A percentile compares a stretch with the other conserved stretches of the same genome.
Evolutionary conservation across 2,888 invertebrate genomes (phyloP).

Genomic region (Anticlea derivata): DNA sequence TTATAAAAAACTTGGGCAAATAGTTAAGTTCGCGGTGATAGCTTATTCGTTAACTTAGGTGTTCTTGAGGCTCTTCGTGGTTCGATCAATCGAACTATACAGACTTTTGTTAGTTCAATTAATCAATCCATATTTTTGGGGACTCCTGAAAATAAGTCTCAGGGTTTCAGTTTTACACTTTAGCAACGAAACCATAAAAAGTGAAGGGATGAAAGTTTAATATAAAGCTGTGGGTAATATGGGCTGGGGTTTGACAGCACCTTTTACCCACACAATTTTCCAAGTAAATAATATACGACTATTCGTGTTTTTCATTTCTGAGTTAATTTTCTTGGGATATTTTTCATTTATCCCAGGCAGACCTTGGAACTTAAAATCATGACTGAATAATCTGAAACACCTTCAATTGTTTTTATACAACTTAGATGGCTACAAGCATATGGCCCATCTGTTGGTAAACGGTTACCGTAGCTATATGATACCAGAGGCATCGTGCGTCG

Average conservation of each 20-base stretch:
- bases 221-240: constrained; percentile 9
- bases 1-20: no score
- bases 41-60: no score
- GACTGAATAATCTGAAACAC: neutral
- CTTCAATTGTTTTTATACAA: neutral
- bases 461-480: no score
- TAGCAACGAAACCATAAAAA: neutral
- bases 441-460: no score
- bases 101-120: no score
- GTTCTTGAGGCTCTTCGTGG: no score
- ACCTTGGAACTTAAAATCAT: neutral
- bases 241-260: constrained; percentile 15
- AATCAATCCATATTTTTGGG: no score
- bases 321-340: neutral
- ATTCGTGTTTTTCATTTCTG: neutral
- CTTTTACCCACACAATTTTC: constrained; percentile 3
- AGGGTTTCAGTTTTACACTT: neutral
- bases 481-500: no score
- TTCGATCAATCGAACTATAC: no score
- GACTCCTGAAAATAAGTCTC: neutral
- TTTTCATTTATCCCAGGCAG: neutral
- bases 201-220: constrained; percentile 4
- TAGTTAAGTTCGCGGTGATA: no score
- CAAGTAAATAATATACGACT: constrained; percentile 2
- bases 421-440: no score